A percentile compares a stretch with the other conserved stretches of the same genome.
These are phyloP conservation scores for Heliconius erato DNA, from an alignment of 2,888 invertebrate genomes.

Conservation along the genomic window DNA sequence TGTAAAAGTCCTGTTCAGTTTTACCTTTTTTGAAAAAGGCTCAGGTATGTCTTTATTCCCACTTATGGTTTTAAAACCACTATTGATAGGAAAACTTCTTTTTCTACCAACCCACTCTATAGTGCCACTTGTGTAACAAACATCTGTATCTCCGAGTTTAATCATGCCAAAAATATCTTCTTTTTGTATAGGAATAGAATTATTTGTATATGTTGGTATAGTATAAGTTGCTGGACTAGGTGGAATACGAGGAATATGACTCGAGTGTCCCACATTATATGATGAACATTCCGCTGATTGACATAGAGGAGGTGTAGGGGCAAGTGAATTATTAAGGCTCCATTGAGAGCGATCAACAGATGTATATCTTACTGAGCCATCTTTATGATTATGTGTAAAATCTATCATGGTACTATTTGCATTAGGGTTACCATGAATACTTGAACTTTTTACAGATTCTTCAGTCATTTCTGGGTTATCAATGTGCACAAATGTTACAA, in stretches of 20 bases:
- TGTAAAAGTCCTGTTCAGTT: conserved; percentile 60
- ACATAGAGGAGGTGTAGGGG: conserved; percentile 42
- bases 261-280: conserved; percentile 70
- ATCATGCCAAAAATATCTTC: conserved; percentile 78
- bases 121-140: conserved; percentile 81
- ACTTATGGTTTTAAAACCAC: conserved; percentile 77
- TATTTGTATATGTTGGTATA: conserved; percentile 67
- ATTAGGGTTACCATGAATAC: conserved; percentile 50
- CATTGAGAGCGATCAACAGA: conserved; percentile 31
- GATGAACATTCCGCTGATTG: conserved; percentile 53
- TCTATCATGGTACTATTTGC: conserved; percentile 52
- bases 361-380: conserved; percentile 28
- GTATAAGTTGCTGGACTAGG: conserved; percentile 73
- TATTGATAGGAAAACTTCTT: conserved; percentile 75
- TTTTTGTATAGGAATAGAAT: conserved; percentile 55
- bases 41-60: conserved; percentile 60
- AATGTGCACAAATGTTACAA: conserved; percentile 72
- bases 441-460: conserved; percentile 47
- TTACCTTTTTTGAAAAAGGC: conserved; percentile 63
- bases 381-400: conserved; percentile 37
- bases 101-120: conserved; percentile 83
- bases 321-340: conserved; percentile 23
- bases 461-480: conserved; percentile 63
- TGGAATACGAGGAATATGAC: conserved; percentile 75
- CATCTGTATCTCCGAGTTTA: conserved; percentile 76